Conservation (phyloP, 2,113 vertebrate species). For the Pelmatolapia mariae region DNA sequence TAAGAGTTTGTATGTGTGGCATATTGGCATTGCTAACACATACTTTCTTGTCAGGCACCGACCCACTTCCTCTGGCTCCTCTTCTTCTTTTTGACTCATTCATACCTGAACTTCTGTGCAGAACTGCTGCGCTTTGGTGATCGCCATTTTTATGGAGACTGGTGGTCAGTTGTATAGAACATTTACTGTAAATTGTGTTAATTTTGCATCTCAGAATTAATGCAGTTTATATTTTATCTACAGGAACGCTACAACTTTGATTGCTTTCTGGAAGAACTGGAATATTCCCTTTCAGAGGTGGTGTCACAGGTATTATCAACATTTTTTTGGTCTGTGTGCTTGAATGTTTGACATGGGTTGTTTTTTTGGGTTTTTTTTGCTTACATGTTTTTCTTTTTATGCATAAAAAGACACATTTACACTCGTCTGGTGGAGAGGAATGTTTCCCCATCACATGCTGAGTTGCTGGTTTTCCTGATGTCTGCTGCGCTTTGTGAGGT, state of each 20-base stretch:
- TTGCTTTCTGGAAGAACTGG: constrained; percentile 34
- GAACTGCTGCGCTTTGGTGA: constrained; percentile 61
- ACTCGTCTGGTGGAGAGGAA: constrained; percentile 11
- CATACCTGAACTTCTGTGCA: constrained; percentile 45
- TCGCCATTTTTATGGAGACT: constrained; percentile 43
- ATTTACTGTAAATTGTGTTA: neutral
- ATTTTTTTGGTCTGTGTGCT: neutral
- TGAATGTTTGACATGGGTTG: neutral
- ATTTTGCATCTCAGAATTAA: neutral
- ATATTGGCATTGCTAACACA: neutral
- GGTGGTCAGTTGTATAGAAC: constrained; percentile 15
- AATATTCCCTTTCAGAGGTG: constrained; percentile 38
- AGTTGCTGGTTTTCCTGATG: constrained; percentile 46
- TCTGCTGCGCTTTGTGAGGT: constrained; percentile 58
- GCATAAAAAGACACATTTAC: constrained; percentile 26
- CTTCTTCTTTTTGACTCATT: constrained; percentile 57
- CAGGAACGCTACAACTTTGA: constrained; percentile 46
- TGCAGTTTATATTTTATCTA: neutral
- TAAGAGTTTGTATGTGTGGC: neutral
- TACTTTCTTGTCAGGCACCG: constrained; percentile 27
- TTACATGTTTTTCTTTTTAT: neutral
- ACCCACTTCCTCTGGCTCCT: constrained; percentile 60
- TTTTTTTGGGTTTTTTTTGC: accelerated
- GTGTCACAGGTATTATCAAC: constrained; percentile 13
- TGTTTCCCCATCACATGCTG: constrained; percentile 10